Base-by-base conservation (phyloP, 2,113 vertebrate species). In the Morone saxatilis region DNA sequence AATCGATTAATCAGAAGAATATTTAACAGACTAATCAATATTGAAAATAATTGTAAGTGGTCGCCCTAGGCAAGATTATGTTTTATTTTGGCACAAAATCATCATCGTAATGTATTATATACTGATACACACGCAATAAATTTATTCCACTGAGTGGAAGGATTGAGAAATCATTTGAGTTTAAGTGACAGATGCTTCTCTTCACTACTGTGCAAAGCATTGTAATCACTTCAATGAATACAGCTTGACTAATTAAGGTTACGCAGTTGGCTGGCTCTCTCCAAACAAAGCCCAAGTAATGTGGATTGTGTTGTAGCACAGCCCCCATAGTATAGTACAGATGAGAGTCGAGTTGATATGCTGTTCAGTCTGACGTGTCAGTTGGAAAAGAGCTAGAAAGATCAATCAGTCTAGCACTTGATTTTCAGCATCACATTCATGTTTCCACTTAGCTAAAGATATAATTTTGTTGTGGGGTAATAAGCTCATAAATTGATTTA, bases 171-270 rank as follows among this genome's bases (percentile, higher is more conserved):
- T 91, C 71, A 86, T 92, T 81, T 88, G 87, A 87, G 82, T 80
- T 89, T 83, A 81, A 89, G 85, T 91, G 93, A 92, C 91, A 93
- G 91, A 92, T 94, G 93, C 91, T 94, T 86, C 86, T 89, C 89
- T 88, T 91, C 86, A 90, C 83, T 82, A 77, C 84, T 90, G 91
- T 89, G 81, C 80, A 12, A 81, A 81, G 90, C 87, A 84, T 92
- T 92, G 89, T 91, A 86, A 93, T 91, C 91, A 91, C 91, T 88
- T 87, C 83, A 92, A 90, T 92, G 92, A 92, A 89, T 91, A 92
- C 91, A 92, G 92, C 91, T 94, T 88, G 87, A 91, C 91, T 93
- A 92, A 92, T 94, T 91, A 92, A 91, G 93, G 87, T 94, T 90
- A 88, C 91, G 91, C 91, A 91, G 87, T 90, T 92, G 93, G 88